Base-by-base conservation (phyloP, 1,140 invertebrate species). In the Drosophila mauritiana region DNA sequence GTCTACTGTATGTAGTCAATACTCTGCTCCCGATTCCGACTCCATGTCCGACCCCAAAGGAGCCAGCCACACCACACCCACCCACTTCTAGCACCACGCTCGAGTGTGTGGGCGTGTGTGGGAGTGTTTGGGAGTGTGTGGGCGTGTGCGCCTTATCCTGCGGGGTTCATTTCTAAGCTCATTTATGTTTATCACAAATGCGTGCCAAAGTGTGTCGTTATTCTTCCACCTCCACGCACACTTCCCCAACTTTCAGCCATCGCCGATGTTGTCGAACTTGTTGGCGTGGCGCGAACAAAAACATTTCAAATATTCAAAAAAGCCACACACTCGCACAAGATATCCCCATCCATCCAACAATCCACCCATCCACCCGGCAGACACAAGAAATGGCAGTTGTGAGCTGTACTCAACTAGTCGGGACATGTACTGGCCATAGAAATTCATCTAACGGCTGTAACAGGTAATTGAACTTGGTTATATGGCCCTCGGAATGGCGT, bases 181-280 rank as follows among this genome's bases (percentile, higher is more conserved):
- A 92, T 92, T 92, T 92, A 92, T 92, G 91, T 91, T 92, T 92
- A 92, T 91, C 85, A 91, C 88, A 92, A 91, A 91, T 91, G 86
- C 90, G 90, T 92, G 91, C 90, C 84, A 89, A 89, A 89, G 84
- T 89, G 84, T 89, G 84, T 84, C 84, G 84, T 89, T 89, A 89
- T 89, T 89, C 84, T 89, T 84, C 40, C 37, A 46, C 34, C 11
- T 37, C 40, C 64, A 34, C 43, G 22, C n/a, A 4, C 31, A 31
- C 31, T 31, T 31, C 20, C 22, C 12, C 49, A 51, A 51, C 48
- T 46, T 73, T 45, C 31, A 27, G 39, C 27, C 53, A 57, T 17
- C 54, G 39, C 40, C 53, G 20, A 45, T 64, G 62, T 45, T 64
- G 40, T 61, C 61, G 12, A 67, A 67, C 56, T 31, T 67, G 67